These are phyloP conservation scores for Rhinoderma darwinii DNA, from an alignment of 2,113 vertebrate genomes.

Conservation along the genomic window DNA sequence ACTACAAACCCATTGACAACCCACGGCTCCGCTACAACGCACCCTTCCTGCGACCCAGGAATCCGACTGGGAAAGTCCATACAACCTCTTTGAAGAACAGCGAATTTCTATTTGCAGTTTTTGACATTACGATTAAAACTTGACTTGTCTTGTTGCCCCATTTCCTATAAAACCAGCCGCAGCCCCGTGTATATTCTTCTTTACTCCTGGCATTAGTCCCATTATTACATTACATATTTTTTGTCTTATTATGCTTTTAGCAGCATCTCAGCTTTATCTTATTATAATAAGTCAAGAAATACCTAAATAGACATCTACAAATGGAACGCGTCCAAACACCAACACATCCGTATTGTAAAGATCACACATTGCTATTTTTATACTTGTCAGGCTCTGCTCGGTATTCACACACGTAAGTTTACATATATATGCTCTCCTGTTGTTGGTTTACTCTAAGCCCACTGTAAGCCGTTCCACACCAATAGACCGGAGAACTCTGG, in stretches of 20 bases:
- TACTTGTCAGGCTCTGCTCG: neutral
- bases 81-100: too few species aligned
- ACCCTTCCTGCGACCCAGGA: too few species aligned
- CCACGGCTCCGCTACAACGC: too few species aligned
- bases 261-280: neutral
- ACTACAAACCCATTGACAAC: too few species aligned
- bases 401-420: neutral
- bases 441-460: constrained; percentile 16
- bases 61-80: too few species aligned
- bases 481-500: neutral
- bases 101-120: too few species aligned
- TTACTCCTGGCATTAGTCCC: too few species aligned
- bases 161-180: too few species aligned
- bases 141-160: too few species aligned
- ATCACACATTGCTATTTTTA: neutral
- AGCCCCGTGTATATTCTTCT: too few species aligned
- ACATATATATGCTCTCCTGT: neutral
- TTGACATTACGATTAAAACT: too few species aligned
- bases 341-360: neutral
- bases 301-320: neutral
- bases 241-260: neutral
- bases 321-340: neutral
- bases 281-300: neutral
- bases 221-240: neutral
- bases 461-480: constrained; percentile 19